A percentile compares a stretch with the other conserved stretches of the same genome.
Conservation (phyloP, 2,797 vertebrate genomes). For the Psittacula derbiana region DNA sequence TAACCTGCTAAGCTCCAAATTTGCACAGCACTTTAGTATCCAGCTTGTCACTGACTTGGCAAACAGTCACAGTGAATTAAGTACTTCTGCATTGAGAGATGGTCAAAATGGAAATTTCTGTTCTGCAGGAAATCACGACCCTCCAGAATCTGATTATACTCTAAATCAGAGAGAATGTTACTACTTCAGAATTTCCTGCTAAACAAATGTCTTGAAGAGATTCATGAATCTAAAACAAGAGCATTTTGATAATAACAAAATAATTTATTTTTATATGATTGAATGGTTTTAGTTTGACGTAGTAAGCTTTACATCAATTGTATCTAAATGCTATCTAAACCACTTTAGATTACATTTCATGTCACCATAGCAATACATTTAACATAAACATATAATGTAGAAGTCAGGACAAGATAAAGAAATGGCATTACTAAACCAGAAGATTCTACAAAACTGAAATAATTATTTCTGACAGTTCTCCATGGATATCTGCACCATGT, state of each 20-base stretch:
- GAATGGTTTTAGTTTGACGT: not conserved
- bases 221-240: not conserved
- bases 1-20: not conserved
- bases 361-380: not conserved
- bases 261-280: not conserved
- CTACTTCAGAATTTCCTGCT: not conserved
- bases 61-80: not conserved
- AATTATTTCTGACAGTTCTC: not conserved
- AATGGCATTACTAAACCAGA: not conserved
- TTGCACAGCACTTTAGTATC: not conserved
- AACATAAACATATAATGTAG: not conserved
- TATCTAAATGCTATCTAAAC: not conserved
- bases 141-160: not conserved
- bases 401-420: not conserved
- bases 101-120: constrained; percentile 3
- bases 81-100: not conserved
- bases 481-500: not conserved
- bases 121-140: not conserved
- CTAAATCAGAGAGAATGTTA: not conserved
- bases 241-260: constrained; percentile 7
- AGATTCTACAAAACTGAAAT: not conserved
- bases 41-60: not conserved
- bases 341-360: not conserved
- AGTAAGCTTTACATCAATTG: not conserved
- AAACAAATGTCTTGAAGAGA: not conserved